Conservation (phyloP, 2,113 vertebrate species). For the Machaerirhynchus nigripectus region DNA sequence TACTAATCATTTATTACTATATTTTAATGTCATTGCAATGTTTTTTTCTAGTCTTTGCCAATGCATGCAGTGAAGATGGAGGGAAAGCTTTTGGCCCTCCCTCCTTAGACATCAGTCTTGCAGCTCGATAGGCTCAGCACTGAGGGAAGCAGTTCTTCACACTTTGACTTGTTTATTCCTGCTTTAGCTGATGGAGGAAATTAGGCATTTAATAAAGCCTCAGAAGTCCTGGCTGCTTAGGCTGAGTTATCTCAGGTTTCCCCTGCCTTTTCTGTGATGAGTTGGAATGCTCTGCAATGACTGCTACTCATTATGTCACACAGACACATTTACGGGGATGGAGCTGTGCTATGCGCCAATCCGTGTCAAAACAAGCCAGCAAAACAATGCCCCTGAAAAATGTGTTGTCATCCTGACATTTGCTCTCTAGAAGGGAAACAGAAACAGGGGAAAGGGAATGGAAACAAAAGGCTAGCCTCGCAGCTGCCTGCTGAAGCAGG, state of each 20-base stretch:
- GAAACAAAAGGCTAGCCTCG: not conserved
- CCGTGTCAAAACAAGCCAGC: not conserved
- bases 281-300: not conserved
- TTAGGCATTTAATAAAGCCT: not conserved
- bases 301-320: not conserved
- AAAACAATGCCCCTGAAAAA: slow-evolving; percentile 19
- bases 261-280: not conserved
- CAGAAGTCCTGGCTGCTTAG: not conserved
- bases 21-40: not conserved
- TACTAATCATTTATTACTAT: not conserved
- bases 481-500: not conserved
- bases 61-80: not conserved
- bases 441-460: not conserved
- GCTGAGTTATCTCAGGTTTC: not conserved
- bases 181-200: not conserved
- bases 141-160: not conserved
- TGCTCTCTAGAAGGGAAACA: not conserved
- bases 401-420: not conserved
- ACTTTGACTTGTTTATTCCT: not conserved
- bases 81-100: not conserved
- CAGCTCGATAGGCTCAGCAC: not conserved
- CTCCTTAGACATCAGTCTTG: not conserved
- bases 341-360: not conserved
- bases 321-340: not conserved
- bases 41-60: not conserved